Evolutionary conservation across 2,888 invertebrate species (phyloP), one percentile per base, ranked within the genome.

Genomic region (Rhaphigaster nebulosa): DNA sequence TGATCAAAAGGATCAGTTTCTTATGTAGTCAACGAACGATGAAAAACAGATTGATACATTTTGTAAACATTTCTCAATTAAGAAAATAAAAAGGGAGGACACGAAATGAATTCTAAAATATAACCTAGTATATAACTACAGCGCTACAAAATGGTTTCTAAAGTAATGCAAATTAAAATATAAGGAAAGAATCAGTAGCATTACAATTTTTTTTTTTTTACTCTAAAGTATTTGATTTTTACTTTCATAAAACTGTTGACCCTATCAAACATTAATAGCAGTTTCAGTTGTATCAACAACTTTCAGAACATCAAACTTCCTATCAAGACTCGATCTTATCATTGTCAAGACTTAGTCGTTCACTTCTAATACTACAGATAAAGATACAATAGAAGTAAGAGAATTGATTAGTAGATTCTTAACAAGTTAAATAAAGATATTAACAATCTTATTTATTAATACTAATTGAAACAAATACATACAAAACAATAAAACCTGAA

Each of bases 1-100:
- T 45, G 84, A 84, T 84, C 84, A 84, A 84, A 84, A 84, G 84
- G 84, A n/a, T 23, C 80, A 41, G 45, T 15, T n/a, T 84, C 45
- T 84, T 26, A 45, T 45, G 6, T 18, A 50, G n/a, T 45, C 80
- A 84, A 84, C 41, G 45, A 76, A 76, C 38, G 18, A 38, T 38
- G 29, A 76, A 76, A 20, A 76, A 38, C 20, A 38, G 34, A 76
- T 38, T 29, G 38, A 76, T 76, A 38, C 4, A 23, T 76, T 76
- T 20, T 76, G 23, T 20, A 76, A 76, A 38, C 0, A 76, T 15
- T 5, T 18, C 29, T 29, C 13, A 38, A 76, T 26, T 2, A 20
- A 20, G 29, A 65, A 65, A 65, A 65, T 29, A 13, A 65, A n/a
- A 65, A 29, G 56, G n/a, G n/a, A 23, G 29, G 12, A 13, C 60